phyloP scores from a whole-genome alignment of 2,888 invertebrate species.

The Nemotelus nigrinus region DNA sequence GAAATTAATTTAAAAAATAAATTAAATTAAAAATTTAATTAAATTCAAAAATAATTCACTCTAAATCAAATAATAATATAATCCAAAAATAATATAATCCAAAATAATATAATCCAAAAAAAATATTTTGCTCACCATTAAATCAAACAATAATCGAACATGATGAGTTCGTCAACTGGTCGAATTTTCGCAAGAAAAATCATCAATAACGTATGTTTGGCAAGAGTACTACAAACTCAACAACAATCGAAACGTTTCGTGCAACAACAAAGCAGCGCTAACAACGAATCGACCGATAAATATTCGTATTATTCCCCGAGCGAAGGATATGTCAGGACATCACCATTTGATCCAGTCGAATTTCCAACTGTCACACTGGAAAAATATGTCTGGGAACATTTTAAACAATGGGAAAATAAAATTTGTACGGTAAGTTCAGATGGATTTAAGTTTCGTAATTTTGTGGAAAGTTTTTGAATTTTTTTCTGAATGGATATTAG shows the following conservation, averaged over 20 bases:
- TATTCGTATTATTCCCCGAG: slow-evolving; percentile 54
- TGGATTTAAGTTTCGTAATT: not conserved
- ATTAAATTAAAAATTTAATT: too few species aligned
- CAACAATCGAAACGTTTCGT: not conserved
- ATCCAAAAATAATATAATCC: not conserved
- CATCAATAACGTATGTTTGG: not conserved
- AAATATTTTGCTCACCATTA: too few species aligned
- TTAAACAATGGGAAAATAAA: slow-evolving; percentile 73
- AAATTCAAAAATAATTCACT: too few species aligned
- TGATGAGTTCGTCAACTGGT: slow-evolving; percentile 33
- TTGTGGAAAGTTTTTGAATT: not conserved
- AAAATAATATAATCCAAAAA: not conserved
- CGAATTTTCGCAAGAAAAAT: slow-evolving; percentile 2
- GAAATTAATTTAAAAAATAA: too few species aligned
- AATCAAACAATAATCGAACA: not conserved
- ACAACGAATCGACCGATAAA: slow-evolving; percentile 21
- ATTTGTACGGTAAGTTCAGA: slow-evolving; percentile 70
- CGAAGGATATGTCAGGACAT: slow-evolving; percentile 64
- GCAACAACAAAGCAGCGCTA: slow-evolving; percentile 21
- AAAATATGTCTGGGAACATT: slow-evolving; percentile 71
- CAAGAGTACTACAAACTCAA: not conserved
- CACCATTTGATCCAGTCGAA: slow-evolving; percentile 66
- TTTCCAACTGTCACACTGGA: slow-evolving; percentile 69
- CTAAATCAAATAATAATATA: too few species aligned
- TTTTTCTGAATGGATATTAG: too few species aligned